Percentiles rank a stretch among this genome's conserved stretches.
phyloP scores from a whole-genome alignment of 2,888 invertebrate species.

The Brenthis daphne region DNA sequence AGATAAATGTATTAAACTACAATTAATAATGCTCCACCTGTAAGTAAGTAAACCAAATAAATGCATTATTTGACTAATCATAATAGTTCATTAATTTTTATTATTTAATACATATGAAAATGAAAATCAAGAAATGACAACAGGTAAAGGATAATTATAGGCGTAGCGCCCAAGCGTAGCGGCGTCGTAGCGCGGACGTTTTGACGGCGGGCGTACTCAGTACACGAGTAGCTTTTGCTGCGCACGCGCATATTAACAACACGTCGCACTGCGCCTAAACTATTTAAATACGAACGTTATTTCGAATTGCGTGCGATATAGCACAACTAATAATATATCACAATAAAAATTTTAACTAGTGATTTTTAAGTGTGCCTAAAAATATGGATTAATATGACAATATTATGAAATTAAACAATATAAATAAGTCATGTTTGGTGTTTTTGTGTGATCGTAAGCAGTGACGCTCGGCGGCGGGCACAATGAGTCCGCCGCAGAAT shows the following conservation, averaged over 20 bases:
- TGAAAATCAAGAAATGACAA: slow-evolving; percentile 15
- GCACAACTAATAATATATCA: slow-evolving; percentile 14
- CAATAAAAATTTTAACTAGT: slow-evolving; percentile 27
- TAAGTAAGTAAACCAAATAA: too few relatives aligned
- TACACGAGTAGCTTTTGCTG: slow-evolving; percentile 67
- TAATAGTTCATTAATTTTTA: not conserved
- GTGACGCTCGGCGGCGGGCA: slow-evolving; percentile 59
- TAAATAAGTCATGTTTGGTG: slow-evolving; percentile 49
- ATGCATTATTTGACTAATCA: too few relatives aligned
- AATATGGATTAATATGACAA: slow-evolving; percentile 31
- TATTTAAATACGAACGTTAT: slow-evolving; percentile 50
- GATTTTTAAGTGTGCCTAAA: slow-evolving; percentile 17
- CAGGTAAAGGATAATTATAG: slow-evolving; percentile 56
- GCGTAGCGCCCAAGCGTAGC: slow-evolving; percentile 72
- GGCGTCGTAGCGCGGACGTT: slow-evolving; percentile 59
- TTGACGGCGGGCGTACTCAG: slow-evolving; percentile 55
- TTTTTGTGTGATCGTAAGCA: slow-evolving; percentile 58
- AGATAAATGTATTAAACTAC: too few relatives aligned
- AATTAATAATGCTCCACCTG: too few relatives aligned
- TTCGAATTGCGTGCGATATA: slow-evolving; percentile 49
- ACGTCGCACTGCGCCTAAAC: slow-evolving; percentile 45
- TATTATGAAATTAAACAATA: slow-evolving; percentile 48
- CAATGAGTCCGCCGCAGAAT: slow-evolving; percentile 77
- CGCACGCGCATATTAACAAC: slow-evolving; percentile 61
- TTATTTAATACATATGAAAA: slow-evolving; percentile 1